A percentile compares a stretch with the other conserved stretches of the same genome.
These are phyloP conservation scores for Neodiprion lecontei DNA, from an alignment of 1,140 invertebrate genomes.

Conservation along the genomic window DNA sequence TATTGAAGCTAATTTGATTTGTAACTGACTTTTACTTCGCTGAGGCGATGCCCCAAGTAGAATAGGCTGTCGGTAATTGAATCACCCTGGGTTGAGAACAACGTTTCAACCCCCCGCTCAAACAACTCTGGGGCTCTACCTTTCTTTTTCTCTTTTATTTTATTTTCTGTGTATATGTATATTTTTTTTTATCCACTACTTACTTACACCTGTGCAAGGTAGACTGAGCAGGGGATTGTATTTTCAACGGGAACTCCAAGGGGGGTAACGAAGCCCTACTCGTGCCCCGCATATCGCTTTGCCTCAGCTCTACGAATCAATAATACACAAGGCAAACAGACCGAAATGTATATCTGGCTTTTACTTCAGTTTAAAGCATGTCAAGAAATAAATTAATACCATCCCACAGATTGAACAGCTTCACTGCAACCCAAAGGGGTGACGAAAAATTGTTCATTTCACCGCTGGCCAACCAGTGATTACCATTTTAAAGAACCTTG, in stretches of 20 bases:
- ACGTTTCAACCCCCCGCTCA: slow-evolving; percentile 33
- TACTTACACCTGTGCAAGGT: slow-evolving; percentile 44
- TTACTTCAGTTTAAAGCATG: neutral
- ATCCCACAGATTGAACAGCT: neutral
- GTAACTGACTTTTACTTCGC: neutral
- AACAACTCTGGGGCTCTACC: slow-evolving; percentile 33
- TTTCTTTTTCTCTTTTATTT: slow-evolving; percentile 41
- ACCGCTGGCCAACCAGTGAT: too few relatives aligned
- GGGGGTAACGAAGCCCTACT: slow-evolving; percentile 54
- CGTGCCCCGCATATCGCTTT: slow-evolving; percentile 45
- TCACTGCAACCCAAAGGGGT: too few relatives aligned
- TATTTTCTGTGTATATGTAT: slow-evolving; percentile 21
- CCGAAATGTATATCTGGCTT: neutral
- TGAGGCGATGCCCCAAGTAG: neutral
- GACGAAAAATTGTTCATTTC: too few relatives aligned
- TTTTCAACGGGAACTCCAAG: slow-evolving; percentile 52
- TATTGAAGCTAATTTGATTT: neutral
- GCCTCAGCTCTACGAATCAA: slow-evolving; percentile 56
- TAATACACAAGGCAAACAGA: slow-evolving; percentile 36
- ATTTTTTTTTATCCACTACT: slow-evolving; percentile 31
- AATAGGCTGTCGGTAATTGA: slow-evolving; percentile 37
- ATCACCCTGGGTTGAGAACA: slow-evolving; percentile 35
- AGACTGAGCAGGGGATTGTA: slow-evolving; percentile 47
- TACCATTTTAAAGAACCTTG: too few relatives aligned
- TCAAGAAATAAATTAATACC: neutral